Base-by-base conservation (phyloP, 2,888 invertebrate genomes). In the Lycia hirtaria region DNA sequence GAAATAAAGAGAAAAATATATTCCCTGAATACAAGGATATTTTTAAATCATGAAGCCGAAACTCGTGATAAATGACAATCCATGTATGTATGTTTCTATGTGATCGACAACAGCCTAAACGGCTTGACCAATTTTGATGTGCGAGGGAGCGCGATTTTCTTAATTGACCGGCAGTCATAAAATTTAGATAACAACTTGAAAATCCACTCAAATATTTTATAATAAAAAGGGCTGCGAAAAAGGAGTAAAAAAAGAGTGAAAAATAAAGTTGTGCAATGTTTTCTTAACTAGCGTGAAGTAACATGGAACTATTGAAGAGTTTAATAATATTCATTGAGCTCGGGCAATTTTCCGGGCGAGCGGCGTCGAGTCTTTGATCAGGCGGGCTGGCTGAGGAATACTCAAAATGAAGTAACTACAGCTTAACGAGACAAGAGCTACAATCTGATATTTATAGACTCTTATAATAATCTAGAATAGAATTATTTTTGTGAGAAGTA, bases 281-380 rank as follows among this genome's bases (percentile, higher is more conserved):
- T 81, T 75, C 76, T 73, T 84, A 80, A 82, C 78, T 76, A 80
- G 79, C 82, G 80, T 80, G 83, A 85, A 84, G 82, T 85, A 87
- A 53, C 82, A 79, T 77, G 85, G 81, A 89, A 86, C 86, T 87
- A 88, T 85, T 83, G 85, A 86, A 58, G 52, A 87, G 89, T 87
- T 87, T 92, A 91, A 92, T 92, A 91, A 92, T 92, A 92, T 92
- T 92, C 92, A 92, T 90, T 92, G 92, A 85, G 87, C 85, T 75
- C 76, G 83, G 88, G 81, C 89, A 92, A 92, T 92, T 92, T 92
- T 92, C 87, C 90, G 81, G 86, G 71, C 83, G 86, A 86, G 78
- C 77, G 86, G 71, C 82, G 82, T 61, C 85, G 84, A 84, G 85
- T 87, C 92, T 92, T 92, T 92, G 92, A 92, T 92, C 91, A 85